Conservation (phyloP, 2,888 invertebrate species). For the Agapetus fuscipes region DNA sequence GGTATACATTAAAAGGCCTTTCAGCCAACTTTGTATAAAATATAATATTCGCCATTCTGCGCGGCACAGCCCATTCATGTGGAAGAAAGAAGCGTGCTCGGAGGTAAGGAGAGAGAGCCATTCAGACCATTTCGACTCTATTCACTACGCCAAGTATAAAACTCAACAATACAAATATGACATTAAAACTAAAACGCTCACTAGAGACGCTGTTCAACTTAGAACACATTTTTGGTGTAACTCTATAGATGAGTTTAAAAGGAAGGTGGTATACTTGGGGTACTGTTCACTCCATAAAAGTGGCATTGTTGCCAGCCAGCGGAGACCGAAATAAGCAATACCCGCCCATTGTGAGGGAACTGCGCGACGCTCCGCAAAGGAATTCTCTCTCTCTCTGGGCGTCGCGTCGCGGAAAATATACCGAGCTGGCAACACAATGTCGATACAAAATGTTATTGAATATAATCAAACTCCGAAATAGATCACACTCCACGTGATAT, state of each 20-base stretch:
- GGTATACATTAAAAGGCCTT: slow-evolving; percentile 21
- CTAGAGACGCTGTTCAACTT: too few relatives aligned
- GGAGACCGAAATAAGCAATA: slow-evolving; percentile 22
- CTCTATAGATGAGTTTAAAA: too few relatives aligned
- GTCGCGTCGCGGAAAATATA: too few relatives aligned
- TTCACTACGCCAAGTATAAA: too few relatives aligned
- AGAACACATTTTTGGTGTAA: too few relatives aligned
- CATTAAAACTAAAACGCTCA: too few relatives aligned
- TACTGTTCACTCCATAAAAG: slow-evolving; percentile 22
- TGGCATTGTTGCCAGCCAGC: slow-evolving; percentile 22
- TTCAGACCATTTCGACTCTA: slow-evolving; percentile 22
- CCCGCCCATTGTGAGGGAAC: slow-evolving; percentile 17
- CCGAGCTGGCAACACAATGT: too few relatives aligned
- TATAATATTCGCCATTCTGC: slow-evolving; percentile 21
- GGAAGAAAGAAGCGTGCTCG: slow-evolving; percentile 21
- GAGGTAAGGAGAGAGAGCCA: slow-evolving; percentile 20
- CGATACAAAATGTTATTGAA: too few relatives aligned
- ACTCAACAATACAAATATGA: too few relatives aligned
- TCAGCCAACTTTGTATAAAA: slow-evolving; percentile 21
- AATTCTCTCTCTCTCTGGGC: slow-evolving; percentile 1
- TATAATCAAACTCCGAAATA: too few relatives aligned
- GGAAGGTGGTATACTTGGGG: too few relatives aligned
- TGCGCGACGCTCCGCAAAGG: slow-evolving; percentile 12
- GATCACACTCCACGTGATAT: too few relatives aligned
- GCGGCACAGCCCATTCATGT: slow-evolving; percentile 18